Evolutionary conservation across 2,888 invertebrate species (phyloP).

Genomic region (Macrostomum cliftonense): DNA sequence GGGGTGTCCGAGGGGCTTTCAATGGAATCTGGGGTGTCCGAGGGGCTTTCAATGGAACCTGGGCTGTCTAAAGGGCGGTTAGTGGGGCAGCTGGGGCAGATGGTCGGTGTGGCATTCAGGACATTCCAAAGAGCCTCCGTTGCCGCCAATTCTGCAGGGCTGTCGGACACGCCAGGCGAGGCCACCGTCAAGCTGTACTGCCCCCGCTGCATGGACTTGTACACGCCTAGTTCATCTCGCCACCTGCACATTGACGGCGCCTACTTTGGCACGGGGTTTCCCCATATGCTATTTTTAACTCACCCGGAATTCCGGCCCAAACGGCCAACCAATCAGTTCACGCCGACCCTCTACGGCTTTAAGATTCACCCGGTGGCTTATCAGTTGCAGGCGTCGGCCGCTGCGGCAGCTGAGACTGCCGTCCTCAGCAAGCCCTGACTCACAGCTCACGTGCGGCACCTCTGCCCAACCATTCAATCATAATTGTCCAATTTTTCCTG

Average conservation of each 20-base stretch:
- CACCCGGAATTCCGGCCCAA: constrained; percentile 97
- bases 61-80: too few species aligned
- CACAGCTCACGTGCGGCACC: too few species aligned
- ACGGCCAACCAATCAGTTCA: constrained; percentile 82
- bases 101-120: too few species aligned
- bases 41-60: too few species aligned
- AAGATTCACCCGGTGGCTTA: constrained; percentile 98
- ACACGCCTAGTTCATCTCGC: constrained; percentile 88
- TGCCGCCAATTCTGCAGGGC: constrained; percentile 44
- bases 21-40: too few species aligned
- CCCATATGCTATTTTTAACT: constrained; percentile 99
- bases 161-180: constrained; percentile 94
- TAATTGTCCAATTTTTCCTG: too few species aligned
- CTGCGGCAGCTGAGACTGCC: constrained; percentile 14
- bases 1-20: too few species aligned
- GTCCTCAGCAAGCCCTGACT: too few species aligned
- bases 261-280: constrained; percentile 98
- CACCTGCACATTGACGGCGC: constrained; percentile 98
- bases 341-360: constrained; percentile 85
- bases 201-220: constrained; percentile 97
- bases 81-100: too few species aligned
- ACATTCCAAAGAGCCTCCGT: too few species aligned
- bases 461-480: too few species aligned
- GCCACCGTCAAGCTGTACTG: constrained; percentile 97
- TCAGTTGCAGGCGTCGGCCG: constrained; percentile 59